These are phyloP conservation scores for Heterotilapia buettikoferi DNA, from an alignment of 2,113 vertebrate species.

Conservation along the genomic window DNA sequence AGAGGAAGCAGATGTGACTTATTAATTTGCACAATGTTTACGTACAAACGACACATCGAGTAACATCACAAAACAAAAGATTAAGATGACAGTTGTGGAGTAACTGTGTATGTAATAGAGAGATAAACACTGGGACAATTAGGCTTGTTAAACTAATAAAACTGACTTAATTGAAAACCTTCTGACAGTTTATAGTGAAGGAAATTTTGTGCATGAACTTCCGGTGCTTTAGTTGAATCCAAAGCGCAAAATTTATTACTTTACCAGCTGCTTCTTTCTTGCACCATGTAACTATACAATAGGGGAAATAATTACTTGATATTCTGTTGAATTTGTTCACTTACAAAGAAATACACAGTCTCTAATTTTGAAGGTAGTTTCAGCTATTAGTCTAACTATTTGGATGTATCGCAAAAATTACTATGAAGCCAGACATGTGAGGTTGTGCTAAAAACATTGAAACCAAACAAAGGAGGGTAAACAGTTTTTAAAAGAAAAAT, in stretches of 20 bases:
- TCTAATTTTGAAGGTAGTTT: neutral
- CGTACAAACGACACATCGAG: neutral
- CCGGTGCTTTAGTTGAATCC: neutral
- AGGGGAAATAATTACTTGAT: neutral
- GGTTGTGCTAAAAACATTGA: neutral
- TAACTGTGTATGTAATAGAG: neutral
- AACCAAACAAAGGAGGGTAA: neutral
- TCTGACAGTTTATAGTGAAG: neutral
- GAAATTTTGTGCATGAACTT: neutral
- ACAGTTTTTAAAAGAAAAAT: neutral
- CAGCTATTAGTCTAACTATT: neutral
- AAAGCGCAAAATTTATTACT: neutral
- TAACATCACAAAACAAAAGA: neutral
- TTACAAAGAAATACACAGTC: neutral
- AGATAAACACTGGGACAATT: neutral
- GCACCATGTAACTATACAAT: neutral
- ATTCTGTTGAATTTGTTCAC: neutral
- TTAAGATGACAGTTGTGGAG: neutral
- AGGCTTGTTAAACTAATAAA: neutral
- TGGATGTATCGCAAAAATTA: neutral
- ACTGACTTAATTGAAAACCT: neutral
- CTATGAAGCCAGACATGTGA: neutral
- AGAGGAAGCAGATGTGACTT: neutral
- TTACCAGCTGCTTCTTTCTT: neutral
- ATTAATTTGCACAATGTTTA: neutral